These are phyloP conservation scores for Tragopan temminckii DNA, from an alignment of 2,797 vertebrate genomes.

Conservation along the genomic window DNA sequence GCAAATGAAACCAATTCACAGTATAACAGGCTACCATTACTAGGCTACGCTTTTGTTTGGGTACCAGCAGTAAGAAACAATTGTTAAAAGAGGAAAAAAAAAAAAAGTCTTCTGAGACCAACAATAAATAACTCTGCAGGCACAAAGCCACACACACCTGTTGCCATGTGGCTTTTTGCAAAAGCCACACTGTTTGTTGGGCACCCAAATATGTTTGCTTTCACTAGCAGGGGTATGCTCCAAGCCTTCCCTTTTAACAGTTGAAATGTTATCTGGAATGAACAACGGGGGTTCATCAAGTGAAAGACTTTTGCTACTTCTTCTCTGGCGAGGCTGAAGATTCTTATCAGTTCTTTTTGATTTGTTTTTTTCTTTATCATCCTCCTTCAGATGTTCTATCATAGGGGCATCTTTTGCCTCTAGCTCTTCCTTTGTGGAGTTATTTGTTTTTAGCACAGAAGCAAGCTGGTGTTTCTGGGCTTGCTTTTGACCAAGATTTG, in stretches of 20 bases:
- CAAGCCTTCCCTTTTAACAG: constrained; percentile 87
- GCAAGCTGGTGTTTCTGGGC: constrained; percentile 74
- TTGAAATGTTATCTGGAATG: constrained; percentile 97
- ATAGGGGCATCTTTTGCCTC: constrained; percentile 69
- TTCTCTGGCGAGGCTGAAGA: constrained; percentile 89
- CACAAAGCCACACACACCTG: constrained; percentile 86
- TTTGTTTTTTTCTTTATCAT: constrained; percentile 88
- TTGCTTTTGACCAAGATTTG: constrained; percentile 79
- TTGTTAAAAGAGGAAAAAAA: background rate
- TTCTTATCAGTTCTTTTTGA: constrained; percentile 90
- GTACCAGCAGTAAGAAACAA: background rate
- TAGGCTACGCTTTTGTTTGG: background rate
- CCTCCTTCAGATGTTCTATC: constrained; percentile 79
- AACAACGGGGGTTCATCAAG: constrained; percentile 96
- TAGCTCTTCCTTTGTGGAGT: constrained; percentile 81
- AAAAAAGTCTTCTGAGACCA: background rate
- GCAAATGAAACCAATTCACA: background rate
- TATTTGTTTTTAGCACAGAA: constrained; percentile 67
- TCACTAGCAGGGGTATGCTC: constrained; percentile 82
- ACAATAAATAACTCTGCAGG: background rate
- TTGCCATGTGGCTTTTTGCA: constrained; percentile 97
- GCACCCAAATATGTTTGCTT: constrained; percentile 90
- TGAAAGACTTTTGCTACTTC: constrained; percentile 90
- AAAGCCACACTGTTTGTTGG: constrained; percentile 94
- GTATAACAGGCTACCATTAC: background rate